phyloP scores from a whole-genome alignment of 2,888 invertebrate genomes.

The Drosophila quasianomalipes region DNA sequence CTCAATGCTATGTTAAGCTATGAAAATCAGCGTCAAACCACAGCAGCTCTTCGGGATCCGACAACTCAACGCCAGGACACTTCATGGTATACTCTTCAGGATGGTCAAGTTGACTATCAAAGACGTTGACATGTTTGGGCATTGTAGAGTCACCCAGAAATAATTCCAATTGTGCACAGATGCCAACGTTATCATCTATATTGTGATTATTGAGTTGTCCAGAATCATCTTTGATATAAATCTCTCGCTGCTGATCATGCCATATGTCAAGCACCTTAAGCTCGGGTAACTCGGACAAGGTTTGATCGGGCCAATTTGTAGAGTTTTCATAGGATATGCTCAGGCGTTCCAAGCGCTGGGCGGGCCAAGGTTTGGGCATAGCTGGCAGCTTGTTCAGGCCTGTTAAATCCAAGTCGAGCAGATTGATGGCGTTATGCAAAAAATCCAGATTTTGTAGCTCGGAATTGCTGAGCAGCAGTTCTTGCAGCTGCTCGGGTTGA shows the following conservation, averaged over 20 bases:
- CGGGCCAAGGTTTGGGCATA: slow-evolving; percentile 48
- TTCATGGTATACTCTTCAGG: slow-evolving; percentile 11
- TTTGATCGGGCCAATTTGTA: slow-evolving; percentile 29
- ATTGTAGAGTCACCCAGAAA: slow-evolving; percentile 27
- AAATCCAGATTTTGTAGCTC: slow-evolving; percentile 47
- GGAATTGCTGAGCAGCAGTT: slow-evolving; percentile 45
- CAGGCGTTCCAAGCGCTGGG: slow-evolving; percentile 43
- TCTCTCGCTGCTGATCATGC: slow-evolving; percentile 43
- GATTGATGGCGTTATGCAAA: slow-evolving; percentile 39
- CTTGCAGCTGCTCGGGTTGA: slow-evolving; percentile 36
- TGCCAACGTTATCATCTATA: slow-evolving; percentile 14
- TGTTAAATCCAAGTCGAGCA: slow-evolving; percentile 57
- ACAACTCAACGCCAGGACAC: slow-evolving; percentile 33
- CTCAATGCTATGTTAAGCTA: slow-evolving; percentile 9
- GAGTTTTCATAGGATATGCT: slow-evolving; percentile 48
- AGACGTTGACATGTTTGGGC: slow-evolving; percentile 36
- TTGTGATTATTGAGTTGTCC: slow-evolving; percentile 16
- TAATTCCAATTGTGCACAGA: slow-evolving; percentile 46
- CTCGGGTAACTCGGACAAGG: slow-evolving; percentile 44
- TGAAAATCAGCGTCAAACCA: slow-evolving; percentile 31
- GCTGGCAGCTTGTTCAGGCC: slow-evolving; percentile 45
- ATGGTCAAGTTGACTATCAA: slow-evolving; percentile 28
- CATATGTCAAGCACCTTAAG: slow-evolving; percentile 48
- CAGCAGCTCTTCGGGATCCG: slow-evolving; percentile 32
- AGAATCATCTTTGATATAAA: slow-evolving; percentile 52